Evolutionary conservation across 2,888 invertebrate genomes (phyloP).

Genomic region (Dexiosoma caninum): DNA sequence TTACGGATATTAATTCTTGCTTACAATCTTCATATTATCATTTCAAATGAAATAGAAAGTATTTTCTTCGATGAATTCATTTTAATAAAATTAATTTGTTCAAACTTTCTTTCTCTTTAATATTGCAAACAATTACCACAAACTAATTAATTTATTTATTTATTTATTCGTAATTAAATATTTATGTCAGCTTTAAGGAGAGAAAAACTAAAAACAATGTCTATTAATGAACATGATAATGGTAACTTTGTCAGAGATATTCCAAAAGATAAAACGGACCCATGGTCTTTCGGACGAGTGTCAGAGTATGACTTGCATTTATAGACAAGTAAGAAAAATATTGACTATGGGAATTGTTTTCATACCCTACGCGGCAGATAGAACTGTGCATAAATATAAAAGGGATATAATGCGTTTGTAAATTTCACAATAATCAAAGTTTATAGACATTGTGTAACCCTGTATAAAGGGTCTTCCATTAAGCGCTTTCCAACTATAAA

Average conservation of each 20-base stretch:
- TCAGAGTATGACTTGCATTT: conserved; percentile 48
- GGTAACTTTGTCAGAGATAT: conserved; percentile 64
- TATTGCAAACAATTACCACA: not conserved
- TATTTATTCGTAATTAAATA: not conserved
- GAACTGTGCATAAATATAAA: no score
- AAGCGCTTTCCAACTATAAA: no score
- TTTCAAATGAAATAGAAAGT: conserved; percentile 20
- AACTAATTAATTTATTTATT: not conserved
- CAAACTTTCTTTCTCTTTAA: conserved; percentile 13
- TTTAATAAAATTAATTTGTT: not conserved
- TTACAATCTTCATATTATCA: not conserved
- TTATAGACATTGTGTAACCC: no score
- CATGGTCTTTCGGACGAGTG: not conserved
- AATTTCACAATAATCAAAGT: no score
- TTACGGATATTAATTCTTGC: conserved; percentile 11
- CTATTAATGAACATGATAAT: not conserved
- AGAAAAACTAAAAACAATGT: not conserved
- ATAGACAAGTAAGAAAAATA: conserved; percentile 63
- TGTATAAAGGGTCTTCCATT: no score
- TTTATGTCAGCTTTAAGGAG: not conserved
- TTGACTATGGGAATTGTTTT: conserved; percentile 33
- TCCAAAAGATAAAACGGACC: not conserved
- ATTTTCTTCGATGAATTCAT: not conserved
- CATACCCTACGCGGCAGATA: not conserved
- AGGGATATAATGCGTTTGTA: no score